Conservation (phyloP, 2,113 vertebrate species). For the Calypte anna region DNA sequence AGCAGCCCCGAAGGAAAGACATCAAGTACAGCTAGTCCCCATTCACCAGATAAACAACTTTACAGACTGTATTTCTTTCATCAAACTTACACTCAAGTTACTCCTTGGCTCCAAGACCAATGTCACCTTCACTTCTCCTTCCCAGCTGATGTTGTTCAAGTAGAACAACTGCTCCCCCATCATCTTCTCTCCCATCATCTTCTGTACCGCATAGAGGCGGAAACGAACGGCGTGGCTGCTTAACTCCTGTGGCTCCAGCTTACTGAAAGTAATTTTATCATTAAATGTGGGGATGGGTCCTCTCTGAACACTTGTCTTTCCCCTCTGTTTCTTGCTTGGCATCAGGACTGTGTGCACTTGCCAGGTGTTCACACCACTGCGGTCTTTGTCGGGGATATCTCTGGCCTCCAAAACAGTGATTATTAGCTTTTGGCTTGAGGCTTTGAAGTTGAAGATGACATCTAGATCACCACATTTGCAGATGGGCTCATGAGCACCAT, state of each 20-base stretch:
- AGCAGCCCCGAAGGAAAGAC: neutral
- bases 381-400: constrained; percentile 89
- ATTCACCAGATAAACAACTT: neutral
- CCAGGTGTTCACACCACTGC: constrained; percentile 90
- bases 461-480: constrained; percentile 91
- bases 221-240: constrained; percentile 84
- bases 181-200: constrained; percentile 88
- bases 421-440: constrained; percentile 82
- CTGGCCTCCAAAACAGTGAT: constrained; percentile 84
- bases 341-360: constrained; percentile 92
- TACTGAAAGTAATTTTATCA: constrained; percentile 88
- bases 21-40: neutral
- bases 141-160: constrained; percentile 77
- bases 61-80: neutral
- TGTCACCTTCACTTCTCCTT: constrained; percentile 78
- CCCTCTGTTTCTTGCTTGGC: constrained; percentile 90
- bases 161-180: constrained; percentile 92
- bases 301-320: constrained; percentile 85
- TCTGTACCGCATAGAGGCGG: constrained; percentile 89
- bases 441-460: constrained; percentile 83
- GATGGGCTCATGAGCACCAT: constrained; percentile 74
- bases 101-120: constrained; percentile 90
- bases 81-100: constrained; percentile 87
- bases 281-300: constrained; percentile 86
- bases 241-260: constrained; percentile 83